Evolutionary conservation across 2,797 vertebrate species (phyloP), one percentile per base, ranked within the genome.

Genomic region (Falco biarmicus): DNA sequence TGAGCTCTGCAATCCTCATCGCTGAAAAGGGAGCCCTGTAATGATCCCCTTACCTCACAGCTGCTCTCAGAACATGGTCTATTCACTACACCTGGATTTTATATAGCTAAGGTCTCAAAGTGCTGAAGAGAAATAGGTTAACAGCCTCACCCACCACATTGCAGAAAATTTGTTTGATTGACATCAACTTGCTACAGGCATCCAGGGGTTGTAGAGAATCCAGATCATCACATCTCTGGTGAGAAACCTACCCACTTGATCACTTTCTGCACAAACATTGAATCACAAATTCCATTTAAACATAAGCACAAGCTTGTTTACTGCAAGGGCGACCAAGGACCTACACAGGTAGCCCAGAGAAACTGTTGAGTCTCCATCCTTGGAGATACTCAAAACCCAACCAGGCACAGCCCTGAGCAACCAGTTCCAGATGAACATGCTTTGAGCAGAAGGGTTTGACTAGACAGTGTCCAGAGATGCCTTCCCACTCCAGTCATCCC

Each of bases 41-140:
- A 2, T 21, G 18, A 59, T 41, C 28, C 32, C 48, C 48, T 26
- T 28, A n/a, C 5, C 31, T 26, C 28, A 43, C 31, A n/a, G 8
- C 5, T 0, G 0, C 43, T 57, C 37, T 37, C n/a, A n/a, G 57
- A 85, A 71, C 34, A 54, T 0, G 0, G 21, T 48, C 41, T n/a
- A 3, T 10, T 60, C 45, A 34, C 8, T 3, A 17, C 4, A 86
- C 10, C 17, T 32, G 37, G 8, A 26, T 47, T 88, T 63, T 14
- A 70, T 6, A 50, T 2, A 74, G 24, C 26, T 56, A 79, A 4
- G 25, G 29, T 54, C 37, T 80, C 75, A 50, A 53, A 43, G 14
- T 29, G 57, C 28, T 48, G 20, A 57, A 45, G 7, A 70, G 15
- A 76, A 92, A 73, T 1, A 26, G 10, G 5, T 48, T 53, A 41